Percentiles rank a stretch among this genome's conserved stretches.
Evolutionary conservation across 2,888 invertebrate species (phyloP).

Genomic region (Sclerodermus sp.): DNA sequence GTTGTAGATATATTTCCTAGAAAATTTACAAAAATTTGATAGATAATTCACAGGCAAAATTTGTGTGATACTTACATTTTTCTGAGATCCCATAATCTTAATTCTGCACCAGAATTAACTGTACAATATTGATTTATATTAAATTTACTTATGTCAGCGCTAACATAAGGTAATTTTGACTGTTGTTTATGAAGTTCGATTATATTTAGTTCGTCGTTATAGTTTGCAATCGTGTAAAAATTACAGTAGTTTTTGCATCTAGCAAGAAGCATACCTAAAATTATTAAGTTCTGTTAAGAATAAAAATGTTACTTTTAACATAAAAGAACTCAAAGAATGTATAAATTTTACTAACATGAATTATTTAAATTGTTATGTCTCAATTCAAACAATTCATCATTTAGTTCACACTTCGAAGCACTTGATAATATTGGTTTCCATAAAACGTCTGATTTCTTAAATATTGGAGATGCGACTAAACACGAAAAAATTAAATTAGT

Average conservation of each 20-base stretch:
- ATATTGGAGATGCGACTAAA: conserved; percentile 41
- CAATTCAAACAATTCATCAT: conserved; percentile 35
- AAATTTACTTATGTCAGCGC: conserved; percentile 42
- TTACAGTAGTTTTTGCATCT: conserved; percentile 40
- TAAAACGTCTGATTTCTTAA: conserved; percentile 28
- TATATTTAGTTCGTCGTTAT: conserved; percentile 28
- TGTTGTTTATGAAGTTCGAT: conserved; percentile 29
- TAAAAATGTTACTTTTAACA: conserved; percentile 1
- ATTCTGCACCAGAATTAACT: conserved; percentile 29
- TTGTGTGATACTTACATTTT: conserved; percentile 30
- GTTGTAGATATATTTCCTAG: conserved; percentile 28
- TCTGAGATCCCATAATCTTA: conserved; percentile 42
- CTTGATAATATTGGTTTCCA: conserved; percentile 41
- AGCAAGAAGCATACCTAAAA: conserved; percentile 39
- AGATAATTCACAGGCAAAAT: neutral
- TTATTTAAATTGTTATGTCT: conserved; percentile 23
- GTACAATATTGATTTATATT: conserved; percentile 40
- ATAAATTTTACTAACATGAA: conserved; percentile 27
- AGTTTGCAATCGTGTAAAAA: conserved; percentile 34
- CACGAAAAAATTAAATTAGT: conserved; percentile 17
- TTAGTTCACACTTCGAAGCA: conserved; percentile 37
- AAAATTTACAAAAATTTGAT: conserved; percentile 8
- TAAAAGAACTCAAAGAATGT: conserved; percentile 3
- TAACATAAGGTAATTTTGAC: conserved; percentile 40
- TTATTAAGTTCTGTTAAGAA: conserved; percentile 2